Evolutionary conservation across 2,113 vertebrate species (phyloP), one percentile per base, ranked within the genome.

Genomic region (Numenius arquata): DNA sequence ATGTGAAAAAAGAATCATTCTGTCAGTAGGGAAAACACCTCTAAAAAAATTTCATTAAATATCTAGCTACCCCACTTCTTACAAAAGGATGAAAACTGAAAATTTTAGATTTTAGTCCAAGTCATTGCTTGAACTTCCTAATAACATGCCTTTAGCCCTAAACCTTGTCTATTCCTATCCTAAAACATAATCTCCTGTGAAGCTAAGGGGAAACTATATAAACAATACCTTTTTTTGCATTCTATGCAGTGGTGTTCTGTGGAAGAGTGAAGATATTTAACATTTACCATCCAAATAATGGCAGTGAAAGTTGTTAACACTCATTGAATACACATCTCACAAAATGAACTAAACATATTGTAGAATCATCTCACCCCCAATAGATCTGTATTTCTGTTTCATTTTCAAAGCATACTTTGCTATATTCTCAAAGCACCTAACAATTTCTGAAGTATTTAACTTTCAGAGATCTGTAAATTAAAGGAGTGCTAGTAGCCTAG

Each of bases 311-410:
- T 18, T 55, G 18, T 26, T 62, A 47, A 36, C 6, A 20, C 5
- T 52, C 10, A 41, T 4, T 52, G 45, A 52, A 84, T 36, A n/a
- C 1, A 15, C 1, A 0, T 38, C 16, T 63, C 25, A n/a, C 5
- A 80, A 72, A 90, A 76, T 21, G 47, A 86, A 45, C 12, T 22
- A 25, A 79, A 17, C 4, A 16, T 40, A 47, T 71, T 75, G 2
- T 25, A 66, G 16, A 52, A 74, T 29, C 11, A 53, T 22, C 16
- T 41, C 6, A 34, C 9, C 13, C 8, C 18, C 15, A 43, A 38
- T 41, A 62, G 27, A 40, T 36, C 6, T 41, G 5, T 26, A 45
- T 47, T 72, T 77, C 3, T 47, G 4, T 41, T 67, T 82, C 0
- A 1, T 55, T 72, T 81, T 81, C 30, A 56, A 50, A 67, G 5